phyloP scores from a whole-genome alignment of 2,797 vertebrate species.

The Tolypeutes matacus region DNA sequence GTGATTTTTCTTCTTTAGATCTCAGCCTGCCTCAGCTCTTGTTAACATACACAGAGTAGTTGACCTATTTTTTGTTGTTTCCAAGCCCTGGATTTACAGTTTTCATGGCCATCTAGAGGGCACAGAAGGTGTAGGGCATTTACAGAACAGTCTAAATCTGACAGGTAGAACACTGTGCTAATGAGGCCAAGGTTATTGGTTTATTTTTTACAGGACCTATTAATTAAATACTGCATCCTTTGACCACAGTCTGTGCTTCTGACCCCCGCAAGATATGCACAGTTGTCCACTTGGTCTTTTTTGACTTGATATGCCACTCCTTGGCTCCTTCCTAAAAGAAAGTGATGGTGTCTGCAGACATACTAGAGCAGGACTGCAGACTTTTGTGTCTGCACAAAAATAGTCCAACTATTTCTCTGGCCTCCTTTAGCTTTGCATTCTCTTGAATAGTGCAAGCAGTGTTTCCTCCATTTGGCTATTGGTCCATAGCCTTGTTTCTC shows the following conservation, averaged over 20 bases:
- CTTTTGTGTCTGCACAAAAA: not conserved
- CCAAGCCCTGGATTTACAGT: not conserved
- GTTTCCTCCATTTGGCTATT: not conserved
- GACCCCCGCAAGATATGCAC: not conserved
- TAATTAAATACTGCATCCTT: not conserved
- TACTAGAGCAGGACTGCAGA: not conserved
- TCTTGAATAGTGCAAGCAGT: not conserved
- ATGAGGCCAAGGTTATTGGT: slow-evolving; percentile 6
- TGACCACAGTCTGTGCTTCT: not conserved
- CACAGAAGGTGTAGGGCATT: not conserved
- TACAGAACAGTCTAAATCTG: not conserved
- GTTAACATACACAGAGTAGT: not conserved
- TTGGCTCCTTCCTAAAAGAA: not conserved
- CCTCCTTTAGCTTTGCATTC: not conserved
- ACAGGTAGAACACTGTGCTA: not conserved
- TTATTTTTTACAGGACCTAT: not conserved
- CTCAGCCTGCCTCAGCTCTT: not conserved
- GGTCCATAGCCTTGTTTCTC: not conserved
- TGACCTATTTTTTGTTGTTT: slow-evolving; percentile 38
- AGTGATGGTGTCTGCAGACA: not conserved
- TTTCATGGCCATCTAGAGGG: not conserved
- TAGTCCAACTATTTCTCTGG: not conserved
- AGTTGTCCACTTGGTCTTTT: slow-evolving; percentile 19
- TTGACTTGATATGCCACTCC: not conserved
- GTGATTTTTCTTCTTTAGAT: not conserved